Evolutionary conservation across 2,888 invertebrate genomes (phyloP).

Genomic region (Anoncus sp.): DNA sequence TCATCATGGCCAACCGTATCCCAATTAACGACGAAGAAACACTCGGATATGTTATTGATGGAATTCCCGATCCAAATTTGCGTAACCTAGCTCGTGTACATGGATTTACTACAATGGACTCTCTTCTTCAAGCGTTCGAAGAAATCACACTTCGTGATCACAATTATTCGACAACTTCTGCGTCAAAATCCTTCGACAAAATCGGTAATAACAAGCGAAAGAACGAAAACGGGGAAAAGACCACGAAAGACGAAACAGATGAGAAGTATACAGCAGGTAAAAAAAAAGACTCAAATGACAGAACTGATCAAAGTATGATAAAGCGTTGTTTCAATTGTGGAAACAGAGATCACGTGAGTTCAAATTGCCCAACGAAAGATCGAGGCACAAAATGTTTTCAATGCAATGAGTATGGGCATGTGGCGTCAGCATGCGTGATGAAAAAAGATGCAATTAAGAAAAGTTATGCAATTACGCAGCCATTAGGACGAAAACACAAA

Average conservation of each 20-base stretch:
- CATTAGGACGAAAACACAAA: neutral
- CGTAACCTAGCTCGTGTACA: conserved; percentile 26
- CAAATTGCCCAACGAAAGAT: too few species aligned
- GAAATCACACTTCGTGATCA: conserved; percentile 38
- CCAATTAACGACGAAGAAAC: conserved; percentile 17
- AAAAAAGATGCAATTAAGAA: too few species aligned
- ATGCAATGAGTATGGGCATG: too few species aligned
- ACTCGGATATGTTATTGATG: conserved; percentile 32
- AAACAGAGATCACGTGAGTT: conserved; percentile 37
- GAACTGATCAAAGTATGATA: neutral
- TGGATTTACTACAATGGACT: neutral
- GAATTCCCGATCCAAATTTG: conserved; percentile 25
- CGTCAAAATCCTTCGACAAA: neutral
- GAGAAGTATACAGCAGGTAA: too few species aligned
- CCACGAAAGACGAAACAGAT: too few species aligned
- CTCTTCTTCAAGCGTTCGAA: conserved; percentile 20
- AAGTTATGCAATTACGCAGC: conserved; percentile 9
- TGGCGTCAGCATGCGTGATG: too few species aligned
- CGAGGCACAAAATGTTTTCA: too few species aligned
- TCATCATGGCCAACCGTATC: conserved; percentile 32
- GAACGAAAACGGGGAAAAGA: conserved; percentile 10
- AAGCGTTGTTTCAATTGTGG: conserved; percentile 49
- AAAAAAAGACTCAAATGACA: neutral
- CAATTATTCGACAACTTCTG: neutral
- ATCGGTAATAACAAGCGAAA: conserved; percentile 26